Conservation (phyloP, 2,113 vertebrate species). For the Gymnorhina tibicen region DNA sequence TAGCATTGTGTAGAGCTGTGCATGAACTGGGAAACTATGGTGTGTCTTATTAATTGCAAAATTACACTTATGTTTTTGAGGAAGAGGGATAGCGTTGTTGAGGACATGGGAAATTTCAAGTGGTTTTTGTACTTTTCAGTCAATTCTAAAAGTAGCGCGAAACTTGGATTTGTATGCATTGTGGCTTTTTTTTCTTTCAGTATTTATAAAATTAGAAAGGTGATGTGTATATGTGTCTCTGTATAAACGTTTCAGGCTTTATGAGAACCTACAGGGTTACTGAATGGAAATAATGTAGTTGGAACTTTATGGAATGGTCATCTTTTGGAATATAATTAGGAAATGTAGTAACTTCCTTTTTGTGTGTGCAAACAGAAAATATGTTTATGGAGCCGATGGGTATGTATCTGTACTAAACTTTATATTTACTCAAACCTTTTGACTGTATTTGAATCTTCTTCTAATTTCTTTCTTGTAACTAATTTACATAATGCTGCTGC, state of each 20-base stretch:
- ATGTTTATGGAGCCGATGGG: background rate
- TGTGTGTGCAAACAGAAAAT: background rate
- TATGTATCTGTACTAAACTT: background rate
- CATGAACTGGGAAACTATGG: background rate
- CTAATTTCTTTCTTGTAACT: constrained; percentile 5
- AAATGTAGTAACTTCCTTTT: background rate
- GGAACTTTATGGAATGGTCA: background rate
- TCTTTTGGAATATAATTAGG: background rate
- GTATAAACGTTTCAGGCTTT: background rate
- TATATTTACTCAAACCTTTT: background rate
- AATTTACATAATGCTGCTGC: constrained; percentile 24
- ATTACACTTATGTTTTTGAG: background rate
- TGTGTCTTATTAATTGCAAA: background rate
- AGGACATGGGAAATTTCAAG: background rate
- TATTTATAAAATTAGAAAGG: background rate
- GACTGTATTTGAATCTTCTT: background rate
- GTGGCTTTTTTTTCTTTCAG: background rate
- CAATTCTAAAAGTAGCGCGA: background rate
- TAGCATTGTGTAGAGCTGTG: background rate
- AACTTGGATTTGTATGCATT: background rate
- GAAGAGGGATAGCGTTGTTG: background rate
- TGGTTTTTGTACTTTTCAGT: background rate
- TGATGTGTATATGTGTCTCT: background rate
- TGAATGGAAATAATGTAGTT: background rate
- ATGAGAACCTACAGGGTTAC: background rate